A percentile compares a stretch with the other conserved stretches of the same genome.
phyloP scores from a whole-genome alignment of 2,888 invertebrate genomes.

The Caenorhabditis sinica region DNA sequence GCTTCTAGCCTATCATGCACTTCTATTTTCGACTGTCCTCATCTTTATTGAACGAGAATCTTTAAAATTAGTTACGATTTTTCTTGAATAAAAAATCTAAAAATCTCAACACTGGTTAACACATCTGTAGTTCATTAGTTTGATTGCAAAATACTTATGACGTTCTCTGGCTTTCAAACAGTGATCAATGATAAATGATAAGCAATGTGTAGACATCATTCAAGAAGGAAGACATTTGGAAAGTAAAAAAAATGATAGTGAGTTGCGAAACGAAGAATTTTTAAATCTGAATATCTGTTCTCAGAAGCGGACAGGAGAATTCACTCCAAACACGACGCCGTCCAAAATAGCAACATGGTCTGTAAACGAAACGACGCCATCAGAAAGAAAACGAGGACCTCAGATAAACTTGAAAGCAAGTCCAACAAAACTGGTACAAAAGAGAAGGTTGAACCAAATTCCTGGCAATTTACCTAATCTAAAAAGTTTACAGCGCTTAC shows the following conservation, averaged over 20 bases:
- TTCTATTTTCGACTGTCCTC: constrained; percentile 20
- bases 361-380: background rate
- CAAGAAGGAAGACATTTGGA: background rate
- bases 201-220: background rate
- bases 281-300: background rate
- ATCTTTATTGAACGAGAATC: constrained; percentile 9
- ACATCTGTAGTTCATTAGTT: constrained; percentile 17
- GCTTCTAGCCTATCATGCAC: constrained; percentile 16
- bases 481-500: constrained; percentile 25
- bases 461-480: background rate
- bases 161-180: background rate
- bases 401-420: constrained; percentile 31
- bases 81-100: constrained; percentile 17
- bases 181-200: constrained; percentile 12
- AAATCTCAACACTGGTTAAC: background rate
- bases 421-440: constrained; percentile 46
- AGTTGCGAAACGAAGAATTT: background rate
- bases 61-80: constrained; percentile 14
- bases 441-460: constrained; percentile 23
- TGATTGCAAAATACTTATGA: constrained; percentile 31
- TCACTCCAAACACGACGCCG: constrained; percentile 48
- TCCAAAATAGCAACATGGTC: constrained; percentile 48
- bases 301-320: constrained; percentile 34
- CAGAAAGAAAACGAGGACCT: constrained; percentile 38
- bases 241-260: background rate